Evolutionary conservation across 2,113 vertebrate species (phyloP).

Genomic region (Mola mola): DNA sequence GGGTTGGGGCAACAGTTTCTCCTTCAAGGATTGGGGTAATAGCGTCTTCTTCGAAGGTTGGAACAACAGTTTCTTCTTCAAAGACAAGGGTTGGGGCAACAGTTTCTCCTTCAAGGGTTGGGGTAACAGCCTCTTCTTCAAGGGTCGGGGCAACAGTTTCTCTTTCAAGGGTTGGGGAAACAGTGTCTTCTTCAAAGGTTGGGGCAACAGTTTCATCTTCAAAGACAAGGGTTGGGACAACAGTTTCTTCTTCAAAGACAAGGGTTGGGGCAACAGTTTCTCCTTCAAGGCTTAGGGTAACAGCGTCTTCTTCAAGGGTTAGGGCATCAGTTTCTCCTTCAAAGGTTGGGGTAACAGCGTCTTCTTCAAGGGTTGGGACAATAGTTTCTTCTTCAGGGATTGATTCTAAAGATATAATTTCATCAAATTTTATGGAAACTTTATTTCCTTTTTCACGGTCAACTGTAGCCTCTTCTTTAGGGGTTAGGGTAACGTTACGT

Average conservation of each 20-base stretch:
- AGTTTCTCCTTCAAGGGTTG: background rate
- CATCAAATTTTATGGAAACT: too few species aligned
- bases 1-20: background rate
- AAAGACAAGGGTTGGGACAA: background rate
- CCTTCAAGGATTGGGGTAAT: background rate
- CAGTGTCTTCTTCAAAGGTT: background rate
- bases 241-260: background rate
- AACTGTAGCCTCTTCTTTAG: too few species aligned
- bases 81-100: background rate
- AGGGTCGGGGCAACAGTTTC: background rate
- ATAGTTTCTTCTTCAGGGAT: background rate
- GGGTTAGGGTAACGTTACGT: too few species aligned
- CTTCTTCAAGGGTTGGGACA: background rate
- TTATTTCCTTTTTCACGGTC: too few species aligned
- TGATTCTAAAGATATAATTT: too few species aligned
- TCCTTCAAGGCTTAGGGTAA: background rate
- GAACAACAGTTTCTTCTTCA: background rate
- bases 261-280: background rate
- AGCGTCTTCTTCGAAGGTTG: too few species aligned
- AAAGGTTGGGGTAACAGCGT: background rate
- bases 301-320: background rate
- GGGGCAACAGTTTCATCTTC: background rate
- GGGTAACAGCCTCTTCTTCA: background rate
- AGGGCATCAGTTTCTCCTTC: background rate
- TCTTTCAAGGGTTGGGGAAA: background rate